Base-by-base conservation (phyloP, 2,113 vertebrate genomes). In the Cygnus atratus region DNA sequence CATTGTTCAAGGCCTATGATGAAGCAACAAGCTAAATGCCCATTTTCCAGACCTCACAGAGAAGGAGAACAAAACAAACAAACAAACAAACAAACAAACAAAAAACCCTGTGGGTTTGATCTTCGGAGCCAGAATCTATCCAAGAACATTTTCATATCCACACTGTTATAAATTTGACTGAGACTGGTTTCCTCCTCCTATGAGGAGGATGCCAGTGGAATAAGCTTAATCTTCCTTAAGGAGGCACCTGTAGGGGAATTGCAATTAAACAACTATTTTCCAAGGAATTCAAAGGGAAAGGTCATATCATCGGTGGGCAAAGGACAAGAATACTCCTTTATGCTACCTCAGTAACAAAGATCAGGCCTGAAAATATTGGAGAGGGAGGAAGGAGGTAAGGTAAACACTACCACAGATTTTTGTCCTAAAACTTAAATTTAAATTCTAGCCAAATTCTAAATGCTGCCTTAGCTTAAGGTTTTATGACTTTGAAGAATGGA, bases 221-320 rank as follows among this genome's bases (percentile, higher is more conserved):
- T 18, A 35, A 66, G 14, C 21, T 81, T 85, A 26, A 35, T 37
- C 44, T 89, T 66, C 31, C n/a, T 9, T 39, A 50, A 87, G 17
- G 0, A 55, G 22, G 13, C 5, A 82, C 8, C 25, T 58, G 10
- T 10, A 22, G 24, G 11, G 44, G 61, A 10, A 39, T 13, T 67
- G 10, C 6, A 39, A 2, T 48, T 70, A 17, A 74, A 58, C 33
- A 58, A 26, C 20, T 54, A 0, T 77, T 73, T 62, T 37, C 8
- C 46, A 48, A 48, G 46, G 59, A 89, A 15, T 19, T 35, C 19
- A n/a, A 62, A 73, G 29, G 20, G 15, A 21, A 20, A 67, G 4
- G 22, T 65, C 41, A 26, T 0, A 0, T 28, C 41, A 58, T 10
- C 9, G 5, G 6, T 24, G 5, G 9, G 26, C 21, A 77, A 29